A percentile compares a stretch with the other conserved stretches of the same genome.
phyloP scores from a whole-genome alignment of 2,888 invertebrate genomes.

The Calameuta idolon region DNA sequence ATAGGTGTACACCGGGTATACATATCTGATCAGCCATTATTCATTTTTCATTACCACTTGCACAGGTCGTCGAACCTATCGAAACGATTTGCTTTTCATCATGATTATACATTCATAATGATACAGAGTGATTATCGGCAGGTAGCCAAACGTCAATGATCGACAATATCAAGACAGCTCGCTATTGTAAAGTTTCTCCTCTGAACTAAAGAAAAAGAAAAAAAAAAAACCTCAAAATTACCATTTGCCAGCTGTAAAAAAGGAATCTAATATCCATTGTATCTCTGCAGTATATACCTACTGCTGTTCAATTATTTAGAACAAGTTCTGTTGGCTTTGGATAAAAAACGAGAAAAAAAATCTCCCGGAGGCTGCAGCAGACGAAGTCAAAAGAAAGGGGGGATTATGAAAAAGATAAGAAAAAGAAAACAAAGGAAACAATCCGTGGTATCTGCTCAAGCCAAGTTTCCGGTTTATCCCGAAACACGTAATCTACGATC shows the following conservation, averaged over 20 bases:
- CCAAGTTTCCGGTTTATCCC: background rate
- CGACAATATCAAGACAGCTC: background rate
- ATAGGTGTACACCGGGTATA: background rate
- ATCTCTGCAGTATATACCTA: background rate
- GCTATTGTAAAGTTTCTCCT: background rate
- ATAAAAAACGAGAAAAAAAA: background rate
- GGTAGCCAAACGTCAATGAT: background rate
- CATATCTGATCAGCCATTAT: background rate
- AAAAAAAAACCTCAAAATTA: background rate
- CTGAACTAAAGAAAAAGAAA: background rate
- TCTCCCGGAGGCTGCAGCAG: background rate
- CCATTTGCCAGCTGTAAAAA: background rate
- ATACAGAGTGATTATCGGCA: background rate
- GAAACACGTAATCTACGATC: background rate
- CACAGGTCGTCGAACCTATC: background rate
- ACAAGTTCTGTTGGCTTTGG: background rate
- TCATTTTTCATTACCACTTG: background rate
- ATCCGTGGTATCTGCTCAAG: background rate
- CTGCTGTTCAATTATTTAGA: background rate
- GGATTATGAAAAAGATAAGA: background rate
- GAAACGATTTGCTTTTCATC: background rate
- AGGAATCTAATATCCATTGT: background rate
- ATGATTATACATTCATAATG: background rate
- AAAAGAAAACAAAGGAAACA: background rate
- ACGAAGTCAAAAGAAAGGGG: background rate